Evolutionary conservation across 2,888 invertebrate species (phyloP), one percentile per base, ranked within the genome.

Genomic region (Pristionchus entomophagus): DNA sequence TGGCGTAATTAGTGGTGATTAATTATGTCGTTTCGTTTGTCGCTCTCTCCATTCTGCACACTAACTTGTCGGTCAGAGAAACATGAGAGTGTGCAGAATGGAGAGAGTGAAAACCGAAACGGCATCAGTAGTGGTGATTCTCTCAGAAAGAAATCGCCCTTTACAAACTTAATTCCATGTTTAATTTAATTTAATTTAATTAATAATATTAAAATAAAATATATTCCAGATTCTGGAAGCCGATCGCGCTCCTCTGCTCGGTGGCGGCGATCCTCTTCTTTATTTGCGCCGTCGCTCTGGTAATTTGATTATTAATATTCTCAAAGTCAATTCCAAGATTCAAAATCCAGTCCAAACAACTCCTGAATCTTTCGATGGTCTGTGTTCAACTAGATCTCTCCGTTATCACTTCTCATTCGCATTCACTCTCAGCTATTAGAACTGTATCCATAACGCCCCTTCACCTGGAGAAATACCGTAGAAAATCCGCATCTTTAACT

Each of bases 201-300:
- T 38, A 45, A 45, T 45, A 45, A 45, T 45, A 45, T 45, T 45
- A 45, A 45, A 10, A 45, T 45, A 10, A 45, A 45, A 6, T 10
- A 45, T 14, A 17, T 69, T 22, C 0, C 35, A 82, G 82, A 59
- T 82, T 82, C 82, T 82, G 82, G 82, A 82, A 82, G 82, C 82
- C 82, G 1, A 82, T 82, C 19, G 82, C 82, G 12, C 56, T 82
- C 17, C 26, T 82, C 5, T 82, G 82, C 49, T 82, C 82, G 38
- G 56, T 82, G 4, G 82, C 82, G 10, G 82, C 82, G 17, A 45
- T 82, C 59, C 38, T 82, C 56, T 82, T 82, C 82, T 82, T 82
- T 32, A 41, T 82, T 14, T 82, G 82, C 49, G 82, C 82, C 29
- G 82, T 82, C 2, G 56, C 82, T 14, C 59, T 82, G 29, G 80